Evolutionary conservation across 2,113 vertebrate genomes (phyloP), one percentile per base, ranked within the genome.

Genomic region (Prionailurus viverrinus): DNA sequence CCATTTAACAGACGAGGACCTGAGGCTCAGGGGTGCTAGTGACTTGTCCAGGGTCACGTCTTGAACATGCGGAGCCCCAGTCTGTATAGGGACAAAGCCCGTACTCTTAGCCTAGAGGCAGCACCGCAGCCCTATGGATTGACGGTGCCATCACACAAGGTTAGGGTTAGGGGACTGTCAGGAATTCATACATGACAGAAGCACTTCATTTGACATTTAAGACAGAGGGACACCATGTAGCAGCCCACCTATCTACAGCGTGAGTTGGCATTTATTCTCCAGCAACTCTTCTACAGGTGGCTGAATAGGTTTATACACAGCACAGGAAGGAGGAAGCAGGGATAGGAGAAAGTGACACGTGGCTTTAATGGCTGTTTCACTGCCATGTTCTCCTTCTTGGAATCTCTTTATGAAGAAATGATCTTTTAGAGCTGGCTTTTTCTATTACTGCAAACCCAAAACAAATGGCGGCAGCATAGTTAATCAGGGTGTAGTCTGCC

Each of bases 391-490:
- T 92, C 61, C 86, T 78, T 73, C 76, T 73, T 68, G 21, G 48
- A 45, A 90, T 85, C 73, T 48, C 39, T 79, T 94, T 33, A 36
- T 18, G 45, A 88, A 96, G 74, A 84, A 39, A 27, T 11, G 36
- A 58, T 41, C 69, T 61, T 96, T 91, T 61, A 89, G 68, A 94
- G 27, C 69, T 15, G n/a, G 33, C 27, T 90, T 94, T 96, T 96
- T 66, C 82, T 95, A 10, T 79, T 65, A 83, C 15, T 48, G 71
- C 55, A 80, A 76, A 91, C 61, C 83, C 27, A 11, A 69, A 92
- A 74, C 19, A 68, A 74, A 93, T 0, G 78, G n/a, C 0, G 4
- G 16, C 1, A 19, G 45, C 33, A 12, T 58, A 33, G 73, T 87
- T 18, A 74, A 41, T 93, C 23, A 45, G 55, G 15, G 53, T 79